Base-by-base conservation (phyloP, 1,140 invertebrate species). In the Drosophila repleta region DNA sequence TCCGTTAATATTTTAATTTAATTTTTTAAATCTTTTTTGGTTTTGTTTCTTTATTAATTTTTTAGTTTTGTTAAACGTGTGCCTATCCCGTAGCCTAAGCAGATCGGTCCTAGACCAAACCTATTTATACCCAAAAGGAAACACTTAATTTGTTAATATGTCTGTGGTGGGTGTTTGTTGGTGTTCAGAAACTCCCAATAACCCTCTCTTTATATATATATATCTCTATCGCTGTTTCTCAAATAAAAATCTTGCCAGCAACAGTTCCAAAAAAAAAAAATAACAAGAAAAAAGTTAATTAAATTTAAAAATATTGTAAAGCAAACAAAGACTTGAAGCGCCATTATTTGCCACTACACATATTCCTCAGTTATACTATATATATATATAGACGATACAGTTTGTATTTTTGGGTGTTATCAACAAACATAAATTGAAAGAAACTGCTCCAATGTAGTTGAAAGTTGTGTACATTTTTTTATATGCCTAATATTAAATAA, bases 261-360 rank as follows among this genome's bases (percentile, higher is more conserved):
- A 56, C 65, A 74, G 57, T 68, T 80, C 43, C 56, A 62, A 62
- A 53, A 66, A 46, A 32, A 52, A 21, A 63, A 18, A 45, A 53
- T n/a, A n/a, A n/a, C n/a, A n/a, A n/a, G 29, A 35, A 18, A 3
- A 4, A 52, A 52, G 11, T 10, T 35, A 11, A 8, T 11, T 1
- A 32, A 56, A 46, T 24, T 18, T 39, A 49, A 39, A 29, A 48
- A 15, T 4, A 55, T 21, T 68, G 62, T 66, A 48, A 80, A 80
- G 79, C 74, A 87, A 76, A 73, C 76, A 83, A 88, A 88, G 83
- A 88, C 83, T 88, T 89, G 65, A 74, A 88, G 66, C 79, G 83
- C 83, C 83, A 88, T 88, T 88, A 74, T 68, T 88, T 88, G 83
- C 83, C 83, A 88, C 65, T 70, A 78, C 62, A 45, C 51, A 84